These are phyloP conservation scores for Sebastiscus tertius DNA, from an alignment of 2,797 vertebrate species.

Conservation along the genomic window DNA sequence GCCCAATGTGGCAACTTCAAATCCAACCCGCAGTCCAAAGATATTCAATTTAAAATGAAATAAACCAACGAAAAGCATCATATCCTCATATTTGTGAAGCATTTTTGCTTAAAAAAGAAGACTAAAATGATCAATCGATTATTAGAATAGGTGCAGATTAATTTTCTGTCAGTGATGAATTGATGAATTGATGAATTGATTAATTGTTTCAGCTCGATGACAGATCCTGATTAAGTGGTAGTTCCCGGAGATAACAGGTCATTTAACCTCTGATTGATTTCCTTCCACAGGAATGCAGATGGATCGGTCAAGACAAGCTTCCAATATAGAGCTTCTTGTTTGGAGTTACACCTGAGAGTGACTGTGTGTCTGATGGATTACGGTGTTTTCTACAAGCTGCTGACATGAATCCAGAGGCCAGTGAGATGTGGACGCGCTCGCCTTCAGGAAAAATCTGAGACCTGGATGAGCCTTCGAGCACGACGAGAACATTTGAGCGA, in stretches of 20 bases:
- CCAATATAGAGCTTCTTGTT: constrained; percentile 82
- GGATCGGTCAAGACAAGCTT: constrained; percentile 84
- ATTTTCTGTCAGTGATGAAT: no score
- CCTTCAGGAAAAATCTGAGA: constrained; percentile 83
- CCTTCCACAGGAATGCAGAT: constrained; percentile 87
- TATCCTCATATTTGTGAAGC: not conserved
- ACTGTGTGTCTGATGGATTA: constrained; percentile 72
- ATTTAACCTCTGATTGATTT: constrained; percentile 44
- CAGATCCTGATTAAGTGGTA: not conserved
- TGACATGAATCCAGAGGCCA: constrained; percentile 88
- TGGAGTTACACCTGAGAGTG: constrained; percentile 82
- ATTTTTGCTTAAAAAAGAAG: not conserved
- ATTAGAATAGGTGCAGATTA: not conserved
- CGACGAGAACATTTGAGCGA: constrained; percentile 46
- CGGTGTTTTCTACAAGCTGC: constrained; percentile 75
- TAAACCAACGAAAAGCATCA: not conserved
- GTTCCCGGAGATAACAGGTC: not conserved
- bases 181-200: not conserved
- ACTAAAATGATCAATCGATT: not conserved
- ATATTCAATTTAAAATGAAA: not conserved
- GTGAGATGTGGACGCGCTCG: constrained; percentile 79
- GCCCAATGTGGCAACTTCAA: not conserved
- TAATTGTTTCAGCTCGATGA: rapidly evolving
- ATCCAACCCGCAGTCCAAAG: not conserved
- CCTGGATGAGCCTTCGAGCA: constrained; percentile 65